Evolutionary conservation across 1,140 invertebrate species (phyloP), one percentile per base, ranked within the genome.

Genomic region (Cotesia glomerata): DNA sequence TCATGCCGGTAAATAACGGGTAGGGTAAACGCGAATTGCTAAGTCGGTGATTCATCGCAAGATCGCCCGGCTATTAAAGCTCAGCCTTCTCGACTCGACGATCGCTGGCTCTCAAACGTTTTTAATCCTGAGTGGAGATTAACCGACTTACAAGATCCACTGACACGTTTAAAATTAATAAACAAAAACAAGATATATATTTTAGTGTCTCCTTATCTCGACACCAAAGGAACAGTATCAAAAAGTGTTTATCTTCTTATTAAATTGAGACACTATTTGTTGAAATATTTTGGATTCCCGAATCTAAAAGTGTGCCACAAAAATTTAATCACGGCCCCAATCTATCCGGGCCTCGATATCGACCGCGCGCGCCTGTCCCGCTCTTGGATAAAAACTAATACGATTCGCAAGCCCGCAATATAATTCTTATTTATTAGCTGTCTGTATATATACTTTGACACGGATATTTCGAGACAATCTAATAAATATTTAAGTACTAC

Each of bases 351-450:
- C 52, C 66, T 67, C 35, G 58, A 32, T 49, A n/a, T 64, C 5
- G 45, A 13, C 34, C 39, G 66, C n/a, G 49, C 26, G 14, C 63
- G n/a, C 45, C 13, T 3, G 11, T 1, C 51, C 51, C 18, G 52
- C 14, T 64, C 69, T 72, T 76, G 76, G 76, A 76, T 73, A 72
- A 77, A 77, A 73, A 77, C 76, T 62, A 51, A 32, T 62, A 5
- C 64, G 32, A 11, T 51, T 13, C 13, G 35, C 13, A 18, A 56
- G 16, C 56, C 75, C 75, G 76, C 74, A 77, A 77, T 11, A 26
- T 32, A 11, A 77, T 77, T 77, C 64, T 74, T 74, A 77, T 76
- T 13, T 34, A 34, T 35, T 36, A 51, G n/a, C 14, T 26, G 54
- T 68, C 52, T 26, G 13, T 67, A 18, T 14, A 49, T 49, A n/a